These are phyloP conservation scores for Athalia circularis DNA, from an alignment of 2,888 invertebrate genomes.

Conservation along the genomic window DNA sequence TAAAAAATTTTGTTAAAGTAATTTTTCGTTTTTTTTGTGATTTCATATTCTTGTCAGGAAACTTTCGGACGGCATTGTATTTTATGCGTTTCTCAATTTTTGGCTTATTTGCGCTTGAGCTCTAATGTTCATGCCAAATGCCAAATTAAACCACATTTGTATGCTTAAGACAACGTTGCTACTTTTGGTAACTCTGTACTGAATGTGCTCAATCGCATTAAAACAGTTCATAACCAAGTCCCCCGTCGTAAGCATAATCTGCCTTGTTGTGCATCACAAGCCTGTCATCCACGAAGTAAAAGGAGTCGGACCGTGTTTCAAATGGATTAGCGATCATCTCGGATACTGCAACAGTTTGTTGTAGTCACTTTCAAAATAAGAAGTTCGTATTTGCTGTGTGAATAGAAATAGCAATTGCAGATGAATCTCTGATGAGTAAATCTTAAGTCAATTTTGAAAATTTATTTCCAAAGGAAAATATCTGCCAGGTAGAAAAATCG, in stretches of 20 bases:
- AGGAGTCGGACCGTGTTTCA: slow-evolving; percentile 98
- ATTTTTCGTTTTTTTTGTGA: too few relatives aligned
- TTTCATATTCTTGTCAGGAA: too few relatives aligned
- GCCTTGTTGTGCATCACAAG: slow-evolving; percentile 99
- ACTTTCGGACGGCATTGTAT: too few relatives aligned
- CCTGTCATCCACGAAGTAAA: slow-evolving; percentile 98
- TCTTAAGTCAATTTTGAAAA: too few relatives aligned
- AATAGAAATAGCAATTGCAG: too few relatives aligned
- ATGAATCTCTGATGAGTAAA: too few relatives aligned
- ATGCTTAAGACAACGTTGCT: slow-evolving; percentile 11
- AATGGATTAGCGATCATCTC: slow-evolving; percentile 98
- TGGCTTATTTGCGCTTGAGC: neutral
- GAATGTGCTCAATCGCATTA: slow-evolving; percentile 38
- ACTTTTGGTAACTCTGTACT: slow-evolving; percentile 26
- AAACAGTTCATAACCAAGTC: slow-evolving; percentile 71
- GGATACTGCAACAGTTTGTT: slow-evolving; percentile 81
- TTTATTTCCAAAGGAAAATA: too few relatives aligned
- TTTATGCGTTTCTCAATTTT: neutral
- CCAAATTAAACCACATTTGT: neutral
- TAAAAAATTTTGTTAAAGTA: too few relatives aligned
- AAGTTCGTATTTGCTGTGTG: too few relatives aligned
- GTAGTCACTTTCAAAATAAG: too few relatives aligned
- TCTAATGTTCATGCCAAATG: too few relatives aligned
- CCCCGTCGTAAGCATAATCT: slow-evolving; percentile 97
- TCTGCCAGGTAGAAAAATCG: too few relatives aligned